phyloP scores from a whole-genome alignment of 2,113 vertebrate genomes.

The Pelecanus crispus region DNA sequence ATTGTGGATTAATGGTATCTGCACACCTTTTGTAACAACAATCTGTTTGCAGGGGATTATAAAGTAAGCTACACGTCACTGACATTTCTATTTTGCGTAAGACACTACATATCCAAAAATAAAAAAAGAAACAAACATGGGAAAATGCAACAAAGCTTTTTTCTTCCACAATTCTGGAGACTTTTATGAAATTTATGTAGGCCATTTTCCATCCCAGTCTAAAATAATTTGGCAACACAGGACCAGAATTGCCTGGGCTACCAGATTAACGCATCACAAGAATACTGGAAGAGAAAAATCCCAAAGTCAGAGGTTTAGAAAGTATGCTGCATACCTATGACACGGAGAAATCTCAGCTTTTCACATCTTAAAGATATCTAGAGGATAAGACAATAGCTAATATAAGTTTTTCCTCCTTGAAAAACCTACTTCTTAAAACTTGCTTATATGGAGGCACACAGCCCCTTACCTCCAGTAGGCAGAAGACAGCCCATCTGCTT shows the following conservation, averaged over 20 bases:
- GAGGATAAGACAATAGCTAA: neutral
- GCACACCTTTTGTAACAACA: neutral
- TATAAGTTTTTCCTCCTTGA: neutral
- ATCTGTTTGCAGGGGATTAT: neutral
- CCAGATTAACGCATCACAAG: neutral
- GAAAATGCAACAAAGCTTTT: neutral
- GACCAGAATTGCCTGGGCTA: neutral
- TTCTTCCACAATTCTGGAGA: neutral
- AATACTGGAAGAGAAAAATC: neutral
- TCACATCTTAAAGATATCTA: neutral
- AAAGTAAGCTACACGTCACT: neutral
- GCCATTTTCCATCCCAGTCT: neutral
- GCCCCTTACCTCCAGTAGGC: neutral
- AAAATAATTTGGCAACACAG: neutral
- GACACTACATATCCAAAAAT: neutral
- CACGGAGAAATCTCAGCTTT: neutral
- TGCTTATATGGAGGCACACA: neutral
- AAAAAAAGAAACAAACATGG: neutral
- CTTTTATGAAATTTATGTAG: neutral
- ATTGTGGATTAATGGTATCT: neutral
- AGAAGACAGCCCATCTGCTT: neutral
- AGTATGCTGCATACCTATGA: neutral
- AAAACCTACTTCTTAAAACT: neutral
- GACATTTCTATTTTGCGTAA: neutral
- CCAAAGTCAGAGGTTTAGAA: neutral